These are phyloP conservation scores for Thalpophila matura DNA, from an alignment of 2,888 invertebrate genomes.

Conservation along the genomic window DNA sequence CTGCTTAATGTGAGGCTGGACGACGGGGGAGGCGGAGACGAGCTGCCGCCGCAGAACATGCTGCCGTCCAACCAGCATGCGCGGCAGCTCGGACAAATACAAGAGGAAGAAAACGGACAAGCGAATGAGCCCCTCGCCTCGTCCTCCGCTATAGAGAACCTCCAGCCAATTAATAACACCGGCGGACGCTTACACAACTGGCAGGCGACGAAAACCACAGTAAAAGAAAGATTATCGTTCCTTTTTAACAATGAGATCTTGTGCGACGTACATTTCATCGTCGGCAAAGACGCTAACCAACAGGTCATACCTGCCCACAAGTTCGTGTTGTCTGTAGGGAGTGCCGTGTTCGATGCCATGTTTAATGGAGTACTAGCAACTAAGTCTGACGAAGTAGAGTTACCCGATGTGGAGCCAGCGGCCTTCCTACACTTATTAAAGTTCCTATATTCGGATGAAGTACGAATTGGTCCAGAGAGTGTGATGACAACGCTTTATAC, in stretches of 20 bases:
- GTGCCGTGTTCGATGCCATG: constrained; percentile 96
- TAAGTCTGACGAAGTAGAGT: constrained; percentile 93
- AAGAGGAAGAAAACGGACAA: constrained; percentile 80
- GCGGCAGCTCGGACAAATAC: constrained; percentile 73
- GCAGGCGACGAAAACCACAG: constrained; percentile 94
- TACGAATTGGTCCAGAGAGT: constrained; percentile 95
- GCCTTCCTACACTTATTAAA: constrained; percentile 94
- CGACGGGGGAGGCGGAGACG: constrained; percentile 78
- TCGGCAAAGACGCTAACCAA: constrained; percentile 93
- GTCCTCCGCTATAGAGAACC: constrained; percentile 80
- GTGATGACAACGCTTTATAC: constrained; percentile 97
- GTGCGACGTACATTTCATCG: constrained; percentile 94
- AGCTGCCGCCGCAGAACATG: constrained; percentile 89
- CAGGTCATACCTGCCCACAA: constrained; percentile 95
- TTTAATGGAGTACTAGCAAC: constrained; percentile 95
- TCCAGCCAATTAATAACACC: constrained; percentile 83
- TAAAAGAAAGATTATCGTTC: constrained; percentile 94
- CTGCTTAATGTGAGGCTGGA: constrained; percentile 81
- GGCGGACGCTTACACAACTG: constrained; percentile 91
- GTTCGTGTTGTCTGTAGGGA: constrained; percentile 95
- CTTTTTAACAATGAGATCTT: constrained; percentile 88
- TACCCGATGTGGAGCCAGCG: constrained; percentile 96
- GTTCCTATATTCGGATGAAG: constrained; percentile 95
- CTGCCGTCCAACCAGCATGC: constrained; percentile 86
- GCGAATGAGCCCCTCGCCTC: constrained; percentile 77